Evolutionary conservation across 2,888 invertebrate species (phyloP), one percentile per base, ranked within the genome.

Genomic region (Matsumyia berberina): DNA sequence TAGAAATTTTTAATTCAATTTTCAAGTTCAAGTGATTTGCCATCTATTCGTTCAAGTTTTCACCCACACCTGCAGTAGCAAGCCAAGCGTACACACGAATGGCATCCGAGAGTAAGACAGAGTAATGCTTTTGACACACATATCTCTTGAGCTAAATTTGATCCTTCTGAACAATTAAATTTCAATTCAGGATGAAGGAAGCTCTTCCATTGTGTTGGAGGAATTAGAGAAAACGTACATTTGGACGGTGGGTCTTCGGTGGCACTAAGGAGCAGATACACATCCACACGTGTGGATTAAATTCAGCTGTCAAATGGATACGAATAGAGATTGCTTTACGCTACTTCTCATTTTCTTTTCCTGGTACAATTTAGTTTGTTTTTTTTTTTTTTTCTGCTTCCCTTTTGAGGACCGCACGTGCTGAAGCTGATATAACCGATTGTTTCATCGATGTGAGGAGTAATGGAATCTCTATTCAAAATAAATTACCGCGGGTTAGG

Each of bases 371-470:
- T 24, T 24, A 24, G 24, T 17, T 55, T 55, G 6, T 37, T 37
- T 39, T 5, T 5, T 6, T 33, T 33, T 35, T 35, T 19, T 37
- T 17, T 2, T 9, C 8, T 2, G 11, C 12, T 17, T 35, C 11
- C 3, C 37, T 33, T 53, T 7, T 17, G n/a, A 37, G 6, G 12
- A 11, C 0, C 64, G 49, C 64, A 64, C 64, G 64, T 64, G 64
- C 64, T 64, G 19, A 37, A 3, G 4, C 24, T 1, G 4, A 24
- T 24, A 24, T 24, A 37, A 37, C 19, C 35, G 17, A 49, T 35
- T 64, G 49, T 33, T 35, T 35, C 33, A 12, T 19, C 12, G 19
- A 49, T 37, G 24, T 12, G 24, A 6, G 17, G 11, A 49, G 37
- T 64, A 29, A 37, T 3, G 24, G 24, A 24, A 24, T 24, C 24